Percentiles rank a stretch among this genome's conserved stretches.
Conservation (phyloP, 2,797 vertebrate species). For the Tragopan temminckii region DNA sequence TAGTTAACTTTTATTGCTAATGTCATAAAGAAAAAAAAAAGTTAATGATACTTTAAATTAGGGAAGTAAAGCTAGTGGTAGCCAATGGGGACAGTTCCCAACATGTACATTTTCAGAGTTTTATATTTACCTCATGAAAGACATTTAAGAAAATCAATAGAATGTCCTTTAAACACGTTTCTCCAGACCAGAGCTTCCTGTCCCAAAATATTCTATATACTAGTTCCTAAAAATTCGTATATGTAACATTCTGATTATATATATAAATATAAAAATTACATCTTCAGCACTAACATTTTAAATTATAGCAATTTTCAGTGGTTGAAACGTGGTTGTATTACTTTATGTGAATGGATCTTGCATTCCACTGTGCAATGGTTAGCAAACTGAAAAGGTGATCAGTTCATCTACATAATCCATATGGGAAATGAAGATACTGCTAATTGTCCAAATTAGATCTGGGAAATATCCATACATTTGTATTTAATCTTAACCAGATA, state of each 20-base stretch:
- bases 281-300: not conserved
- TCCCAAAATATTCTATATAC: not conserved
- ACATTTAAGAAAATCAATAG: not conserved
- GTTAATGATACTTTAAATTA: not conserved
- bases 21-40: conserved; percentile 4
- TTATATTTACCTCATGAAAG: not conserved
- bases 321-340: not conserved
- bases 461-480: not conserved
- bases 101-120: not conserved
- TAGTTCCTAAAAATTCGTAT: not conserved
- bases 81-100: not conserved
- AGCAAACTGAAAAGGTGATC: not conserved
- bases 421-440: not conserved
- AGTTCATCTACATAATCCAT: not conserved
- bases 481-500: not conserved
- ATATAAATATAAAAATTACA: not conserved
- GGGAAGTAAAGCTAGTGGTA: not conserved
- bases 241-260: not conserved
- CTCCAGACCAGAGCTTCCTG: not conserved
- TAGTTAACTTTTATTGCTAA: conserved; percentile 82
- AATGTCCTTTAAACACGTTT: not conserved
- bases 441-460: not conserved
- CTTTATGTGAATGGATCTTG: not conserved
- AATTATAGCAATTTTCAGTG: not conserved
- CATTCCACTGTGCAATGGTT: not conserved